These are phyloP conservation scores for Ahaetulla prasina DNA, from an alignment of 2,113 vertebrate genomes.

Conservation along the genomic window DNA sequence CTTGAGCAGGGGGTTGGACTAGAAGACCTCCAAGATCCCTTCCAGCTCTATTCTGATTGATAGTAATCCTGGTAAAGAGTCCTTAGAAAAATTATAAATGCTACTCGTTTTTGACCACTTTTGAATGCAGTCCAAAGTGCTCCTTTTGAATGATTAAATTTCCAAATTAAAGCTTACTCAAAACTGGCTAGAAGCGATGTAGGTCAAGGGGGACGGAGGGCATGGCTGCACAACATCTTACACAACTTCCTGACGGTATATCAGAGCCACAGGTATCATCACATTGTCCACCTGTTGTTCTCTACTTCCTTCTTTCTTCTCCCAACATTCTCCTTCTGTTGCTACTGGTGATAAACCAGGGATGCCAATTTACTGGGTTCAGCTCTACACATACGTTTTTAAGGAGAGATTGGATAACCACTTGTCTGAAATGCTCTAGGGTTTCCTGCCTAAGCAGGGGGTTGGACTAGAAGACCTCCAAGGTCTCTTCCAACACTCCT, in stretches of 20 bases:
- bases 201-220: background rate
- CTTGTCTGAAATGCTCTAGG: too few relatives aligned
- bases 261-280: constrained; percentile 54
- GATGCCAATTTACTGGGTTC: constrained; percentile 67
- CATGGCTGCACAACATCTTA: constrained; percentile 22
- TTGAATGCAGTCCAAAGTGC: too few relatives aligned
- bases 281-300: constrained; percentile 44
- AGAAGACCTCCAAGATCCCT: too few relatives aligned
- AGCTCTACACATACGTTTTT: constrained; percentile 39
- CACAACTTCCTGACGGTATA: constrained; percentile 19
- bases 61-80: background rate
- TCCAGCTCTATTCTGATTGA: too few relatives aligned
- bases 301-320: constrained; percentile 1
- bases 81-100: background rate
- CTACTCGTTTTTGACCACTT: background rate
- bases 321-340: background rate
- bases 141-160: background rate
- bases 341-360: constrained; percentile 53
- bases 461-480: too few relatives aligned
- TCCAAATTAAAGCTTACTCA: background rate
- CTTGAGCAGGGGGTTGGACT: too few relatives aligned
- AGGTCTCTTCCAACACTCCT: too few relatives aligned
- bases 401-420: too few relatives aligned
- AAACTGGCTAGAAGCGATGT: background rate
- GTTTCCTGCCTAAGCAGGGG: too few relatives aligned